phyloP scores from a whole-genome alignment of 1,140 invertebrate genomes.

The Nomia melanderi region DNA sequence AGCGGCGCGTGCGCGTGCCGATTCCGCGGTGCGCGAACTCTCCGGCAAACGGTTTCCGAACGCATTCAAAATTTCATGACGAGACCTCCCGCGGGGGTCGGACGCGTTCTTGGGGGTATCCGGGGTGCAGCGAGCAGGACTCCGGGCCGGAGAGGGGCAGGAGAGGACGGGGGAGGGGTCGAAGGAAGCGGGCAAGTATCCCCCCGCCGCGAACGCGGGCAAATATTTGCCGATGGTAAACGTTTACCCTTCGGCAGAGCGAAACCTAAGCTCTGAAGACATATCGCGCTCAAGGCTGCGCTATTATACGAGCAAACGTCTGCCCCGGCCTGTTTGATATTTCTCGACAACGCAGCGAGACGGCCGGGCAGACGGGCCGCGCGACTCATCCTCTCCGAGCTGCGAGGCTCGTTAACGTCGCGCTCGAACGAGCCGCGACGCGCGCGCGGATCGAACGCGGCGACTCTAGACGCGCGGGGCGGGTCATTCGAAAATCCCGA shows the following conservation, averaged over 20 bases:
- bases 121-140: too few species aligned
- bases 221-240: constrained; percentile 49
- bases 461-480: neutral
- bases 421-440: neutral
- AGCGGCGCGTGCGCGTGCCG: constrained; percentile 22
- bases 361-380: neutral
- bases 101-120: neutral
- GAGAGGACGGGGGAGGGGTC: too few species aligned
- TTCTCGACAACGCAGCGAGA: constrained; percentile 4
- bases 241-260: constrained; percentile 48
- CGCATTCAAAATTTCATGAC: constrained; percentile 41
- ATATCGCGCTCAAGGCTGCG: constrained; percentile 36
- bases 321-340: constrained; percentile 33
- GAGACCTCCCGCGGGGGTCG: neutral
- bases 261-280: constrained; percentile 49
- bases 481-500: constrained; percentile 6
- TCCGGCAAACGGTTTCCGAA: neutral
- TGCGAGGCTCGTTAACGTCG: neutral
- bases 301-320: constrained; percentile 50
- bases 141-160: too few species aligned
- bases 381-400: neutral
- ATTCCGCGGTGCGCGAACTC: neutral
- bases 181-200: constrained; percentile 34
- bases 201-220: constrained; percentile 22
- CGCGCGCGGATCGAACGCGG: constrained; percentile 1